These are phyloP conservation scores for Cyprinodon diabolis DNA, from an alignment of 2,797 vertebrate genomes.

Conservation along the genomic window DNA sequence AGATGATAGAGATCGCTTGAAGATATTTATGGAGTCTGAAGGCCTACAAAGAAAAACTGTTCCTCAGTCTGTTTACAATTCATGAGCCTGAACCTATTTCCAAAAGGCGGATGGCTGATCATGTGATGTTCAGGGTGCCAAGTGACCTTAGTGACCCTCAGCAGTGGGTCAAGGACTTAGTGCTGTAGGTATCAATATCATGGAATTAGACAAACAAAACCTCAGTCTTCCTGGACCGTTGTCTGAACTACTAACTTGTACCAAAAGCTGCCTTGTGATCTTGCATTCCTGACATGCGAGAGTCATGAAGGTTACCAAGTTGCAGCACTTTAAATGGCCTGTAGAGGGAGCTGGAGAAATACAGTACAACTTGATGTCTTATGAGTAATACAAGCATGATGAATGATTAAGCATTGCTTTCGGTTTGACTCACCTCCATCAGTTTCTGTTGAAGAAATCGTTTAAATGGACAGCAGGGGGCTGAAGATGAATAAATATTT, in stretches of 20 bases:
- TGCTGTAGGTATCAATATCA: not conserved
- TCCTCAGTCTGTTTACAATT: too few species aligned
- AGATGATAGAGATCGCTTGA: too few species aligned
- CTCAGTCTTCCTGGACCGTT: not conserved
- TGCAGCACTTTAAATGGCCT: slow-evolving; percentile 21
- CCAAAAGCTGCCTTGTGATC: slow-evolving; percentile 5
- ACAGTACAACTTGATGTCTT: not conserved
- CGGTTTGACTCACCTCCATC: not conserved
- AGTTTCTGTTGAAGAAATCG: not conserved
- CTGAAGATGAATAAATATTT: too few species aligned
- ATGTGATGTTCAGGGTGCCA: too few species aligned
- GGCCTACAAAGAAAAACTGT: too few species aligned
- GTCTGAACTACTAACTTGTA: slow-evolving; percentile 6
- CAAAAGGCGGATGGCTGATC: too few species aligned
- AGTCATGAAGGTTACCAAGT: slow-evolving; percentile 4
- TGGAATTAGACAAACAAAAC: not conserved
- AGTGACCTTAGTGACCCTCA: too few species aligned
- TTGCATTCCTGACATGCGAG: slow-evolving; percentile 54
- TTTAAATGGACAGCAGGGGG: not conserved
- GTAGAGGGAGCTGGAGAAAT: slow-evolving; percentile 50
- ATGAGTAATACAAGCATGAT: not conserved
- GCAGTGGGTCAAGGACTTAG: too few species aligned
- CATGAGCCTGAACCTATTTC: too few species aligned
- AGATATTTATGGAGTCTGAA: too few species aligned
- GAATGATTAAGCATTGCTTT: not conserved